Percentiles rank a stretch among this genome's conserved stretches.
These are phyloP conservation scores for Portevinia maculata DNA, from an alignment of 2,888 invertebrate species.

Conservation along the genomic window DNA sequence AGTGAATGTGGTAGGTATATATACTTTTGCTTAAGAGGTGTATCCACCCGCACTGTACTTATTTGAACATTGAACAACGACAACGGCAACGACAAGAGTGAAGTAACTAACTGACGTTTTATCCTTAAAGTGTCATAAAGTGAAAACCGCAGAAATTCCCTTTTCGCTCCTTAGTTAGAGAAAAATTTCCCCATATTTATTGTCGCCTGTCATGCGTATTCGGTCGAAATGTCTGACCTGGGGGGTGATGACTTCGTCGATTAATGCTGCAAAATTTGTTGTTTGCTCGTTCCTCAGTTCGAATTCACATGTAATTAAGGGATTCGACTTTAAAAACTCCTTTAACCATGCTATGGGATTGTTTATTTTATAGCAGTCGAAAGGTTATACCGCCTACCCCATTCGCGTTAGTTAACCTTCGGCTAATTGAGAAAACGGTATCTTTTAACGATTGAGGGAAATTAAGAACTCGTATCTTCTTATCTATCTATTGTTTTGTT, in stretches of 20 bases:
- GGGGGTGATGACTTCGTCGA: constrained; percentile 15
- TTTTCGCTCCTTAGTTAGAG: constrained; percentile 45
- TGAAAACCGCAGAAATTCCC: constrained; percentile 30
- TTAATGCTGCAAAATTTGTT: constrained; percentile 32
- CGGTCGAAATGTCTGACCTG: neutral
- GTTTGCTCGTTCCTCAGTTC: constrained; percentile 19
- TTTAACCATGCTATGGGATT: constrained; percentile 50
- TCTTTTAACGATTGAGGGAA: constrained; percentile 50
- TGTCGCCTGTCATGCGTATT: constrained; percentile 36
- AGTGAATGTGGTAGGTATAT: constrained; percentile 39
- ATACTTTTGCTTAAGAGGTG: constrained; percentile 33
- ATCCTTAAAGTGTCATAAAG: constrained; percentile 66
- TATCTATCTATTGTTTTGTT: constrained; percentile 1
- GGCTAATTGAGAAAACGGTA: constrained; percentile 35
- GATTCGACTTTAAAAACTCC: constrained; percentile 60
- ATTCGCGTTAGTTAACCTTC: constrained; percentile 51
- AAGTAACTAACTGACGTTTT: constrained; percentile 71
- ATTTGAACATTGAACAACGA: constrained; percentile 47
- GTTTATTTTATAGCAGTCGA: constrained; percentile 40
- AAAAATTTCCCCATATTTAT: constrained; percentile 63
- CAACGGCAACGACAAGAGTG: constrained; percentile 62
- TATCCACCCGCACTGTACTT: constrained; percentile 55
- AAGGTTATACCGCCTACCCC: constrained; percentile 29
- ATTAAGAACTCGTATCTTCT: constrained; percentile 30
- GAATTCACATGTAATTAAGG: constrained; percentile 64